Base-by-base conservation (phyloP, 2,113 vertebrate species). In the Neomonachus schauinslandi region DNA sequence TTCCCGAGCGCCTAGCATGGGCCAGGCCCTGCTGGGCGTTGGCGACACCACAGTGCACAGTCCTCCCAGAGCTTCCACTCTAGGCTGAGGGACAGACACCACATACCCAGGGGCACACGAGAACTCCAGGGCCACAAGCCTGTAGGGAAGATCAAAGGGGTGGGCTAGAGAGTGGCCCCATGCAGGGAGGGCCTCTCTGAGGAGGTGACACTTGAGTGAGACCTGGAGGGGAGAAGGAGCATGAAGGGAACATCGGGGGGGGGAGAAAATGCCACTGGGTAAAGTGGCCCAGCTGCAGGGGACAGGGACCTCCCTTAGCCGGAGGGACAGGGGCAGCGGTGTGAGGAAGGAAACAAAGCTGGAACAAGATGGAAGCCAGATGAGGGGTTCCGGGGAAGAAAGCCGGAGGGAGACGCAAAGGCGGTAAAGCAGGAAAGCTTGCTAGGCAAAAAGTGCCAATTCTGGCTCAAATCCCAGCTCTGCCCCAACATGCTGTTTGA, bases 271-370 rank as follows among this genome's bases (percentile, higher is more conserved):
- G 49, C 76, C 72, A 24, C 65, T 22, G 4, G 19, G 24, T 53
- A 31, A 81, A 31, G 81, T 8, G 53, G 33, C 6, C 59, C 65
- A 42, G 33, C 26, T 31, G 39, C 22, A 3, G 49, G 39, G 59
- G 7, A 42, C 8, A 6, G 36, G 36, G 46, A 4, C 24, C 79
- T 13, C 16, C n/a, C 39, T 77, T 55, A 8, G 79, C 71, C 15
- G 4, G 49, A 12, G 15, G 33, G 1, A 0, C 26, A 5, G 12
- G 8, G 22, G 4, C 7, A 1, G 11, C 4, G n/a, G 11, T 3
- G 2, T 12, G 22, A 36, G 21, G 46, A 28, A 36, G n/a, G 33
- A 42, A 31, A 4, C 31, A 5, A 74, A 53, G 42, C 57, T 12
- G 42, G 33, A 10, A 42, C 5, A 28, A 67, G 49, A 31, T 4